Base-by-base conservation (phyloP, 2,888 invertebrate genomes). In the Ormyrus nitidulus region DNA sequence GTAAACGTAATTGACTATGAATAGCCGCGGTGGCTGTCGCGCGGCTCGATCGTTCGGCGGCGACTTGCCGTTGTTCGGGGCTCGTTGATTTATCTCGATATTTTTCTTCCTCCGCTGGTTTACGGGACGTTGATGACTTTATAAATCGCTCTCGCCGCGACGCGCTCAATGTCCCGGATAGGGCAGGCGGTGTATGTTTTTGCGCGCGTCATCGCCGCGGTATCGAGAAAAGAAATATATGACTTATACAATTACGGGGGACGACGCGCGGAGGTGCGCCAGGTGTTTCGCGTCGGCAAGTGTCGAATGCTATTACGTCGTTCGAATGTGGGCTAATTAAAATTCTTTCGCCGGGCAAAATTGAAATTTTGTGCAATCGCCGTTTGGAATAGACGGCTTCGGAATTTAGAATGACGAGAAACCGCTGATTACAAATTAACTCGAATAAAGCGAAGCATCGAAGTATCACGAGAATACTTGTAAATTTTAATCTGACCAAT, bases 1-100 rank as follows among this genome's bases (percentile, higher is more conserved):
- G 34, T 34, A 34, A 75, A 80, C 73, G 65, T 82, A 83, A 84
- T 83, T 83, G 83, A 54, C 56, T 62, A 54, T 19, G 64, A 65
- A 73, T 64, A 48, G 54, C 54, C 10, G 59, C 59, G 6, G 59
- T 2, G 19, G 48, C 34, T 54, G 53, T 61, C 19, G 7, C 49
- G 34, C 46, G 64, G n/a, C n/a, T 46, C 7, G 6, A 61, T 34
- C 46, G 7, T 69, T 46, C 48, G 19, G 9, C 6, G 34, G 3
- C 62, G 48, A 44, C n/a, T 13, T 0, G 9, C 7, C 46, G 19
- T n/a, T 61, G 19, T 5, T 44, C 48, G 10, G 6, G 5, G 54
- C 54, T 11, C 9, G 13, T 54, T 73, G 64, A 73, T 73, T 73
- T 54, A 73, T 48, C 46, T 34, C 46, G 46, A 62, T 54, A 46